Evolutionary conservation across 2,113 vertebrate genomes (phyloP).

Genomic region (Capreolus pygargus): DNA sequence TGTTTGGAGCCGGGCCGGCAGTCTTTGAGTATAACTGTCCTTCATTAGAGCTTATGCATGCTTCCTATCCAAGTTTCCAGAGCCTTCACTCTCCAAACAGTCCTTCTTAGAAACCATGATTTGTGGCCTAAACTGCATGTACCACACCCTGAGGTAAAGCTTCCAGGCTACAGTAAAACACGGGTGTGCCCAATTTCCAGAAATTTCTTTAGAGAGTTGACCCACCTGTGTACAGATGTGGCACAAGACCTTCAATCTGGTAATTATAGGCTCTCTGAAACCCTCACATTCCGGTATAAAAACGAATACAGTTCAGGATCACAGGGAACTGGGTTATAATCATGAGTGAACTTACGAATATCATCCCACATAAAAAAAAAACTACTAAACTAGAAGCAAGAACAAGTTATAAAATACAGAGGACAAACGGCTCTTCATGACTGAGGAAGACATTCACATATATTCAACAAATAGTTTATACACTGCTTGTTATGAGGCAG

Average conservation of each 20-base stretch:
- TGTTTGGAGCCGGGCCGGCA: not conserved
- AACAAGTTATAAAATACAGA: not conserved
- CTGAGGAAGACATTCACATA: not conserved
- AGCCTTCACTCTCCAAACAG: conserved; percentile 47
- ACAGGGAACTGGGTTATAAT: not conserved
- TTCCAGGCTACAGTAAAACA: conserved; percentile 48
- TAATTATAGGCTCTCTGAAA: conserved; percentile 48
- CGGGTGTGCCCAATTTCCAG: conserved; percentile 53
- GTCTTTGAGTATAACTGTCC: not conserved
- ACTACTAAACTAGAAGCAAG: not conserved
- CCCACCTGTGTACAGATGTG: conserved; percentile 56
- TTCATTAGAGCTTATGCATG: not conserved
- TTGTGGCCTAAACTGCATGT: conserved; percentile 45
- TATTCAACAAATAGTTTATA: not conserved
- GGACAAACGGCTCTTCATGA: not conserved
- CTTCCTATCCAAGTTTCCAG: conserved; percentile 63
- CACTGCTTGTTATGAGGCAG: not conserved
- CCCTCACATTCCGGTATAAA: conserved; percentile 2
- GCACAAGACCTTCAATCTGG: not conserved
- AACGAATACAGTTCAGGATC: not conserved
- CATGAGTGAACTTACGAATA: not conserved
- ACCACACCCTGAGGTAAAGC: conserved; percentile 69
- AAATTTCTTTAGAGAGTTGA: conserved; percentile 33
- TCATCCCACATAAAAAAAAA: not conserved
- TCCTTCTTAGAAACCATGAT: conserved; percentile 60